These are phyloP conservation scores for Callithrix jacchus DNA, from an alignment of 2,113 vertebrate species.

Conservation along the genomic window DNA sequence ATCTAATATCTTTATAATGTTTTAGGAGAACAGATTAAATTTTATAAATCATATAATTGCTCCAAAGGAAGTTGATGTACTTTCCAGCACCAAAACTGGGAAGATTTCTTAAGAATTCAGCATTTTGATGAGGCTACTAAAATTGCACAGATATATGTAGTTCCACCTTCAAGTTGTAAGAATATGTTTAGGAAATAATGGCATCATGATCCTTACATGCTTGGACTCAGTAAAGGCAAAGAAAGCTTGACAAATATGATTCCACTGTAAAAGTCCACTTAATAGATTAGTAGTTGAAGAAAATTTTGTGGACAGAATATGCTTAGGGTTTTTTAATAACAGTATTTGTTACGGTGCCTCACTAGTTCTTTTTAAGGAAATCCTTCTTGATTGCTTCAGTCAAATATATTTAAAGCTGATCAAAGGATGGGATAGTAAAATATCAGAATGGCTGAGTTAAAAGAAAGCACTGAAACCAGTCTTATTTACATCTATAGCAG, in stretches of 20 bases:
- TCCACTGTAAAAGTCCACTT: background rate
- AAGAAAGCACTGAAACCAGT: background rate
- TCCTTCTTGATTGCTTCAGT: conserved; percentile 27
- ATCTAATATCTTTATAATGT: background rate
- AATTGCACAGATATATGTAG: background rate
- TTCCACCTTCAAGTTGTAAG: conserved; percentile 27
- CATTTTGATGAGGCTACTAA: background rate
- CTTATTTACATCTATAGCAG: background rate
- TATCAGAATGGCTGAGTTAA: background rate
- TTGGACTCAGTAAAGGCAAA: background rate
- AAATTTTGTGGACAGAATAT: background rate
- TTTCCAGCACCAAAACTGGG: background rate
- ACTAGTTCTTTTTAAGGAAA: conserved; percentile 18
- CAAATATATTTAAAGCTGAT: background rate
- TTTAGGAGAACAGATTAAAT: conserved; percentile 22
- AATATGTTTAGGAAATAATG: background rate
- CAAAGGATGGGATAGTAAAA: background rate
- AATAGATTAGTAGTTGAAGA: background rate
- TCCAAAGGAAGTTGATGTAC: background rate
- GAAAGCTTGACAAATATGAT: background rate
- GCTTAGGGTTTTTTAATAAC: conserved; percentile 32
- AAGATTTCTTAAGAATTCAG: conserved; percentile 31
- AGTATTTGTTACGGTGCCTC: background rate
- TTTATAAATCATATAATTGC: background rate
- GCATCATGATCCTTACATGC: background rate